Percentiles rank a stretch among this genome's conserved stretches.
phyloP scores from a whole-genome alignment of 2,113 vertebrate species.

The Sialia sialis region DNA sequence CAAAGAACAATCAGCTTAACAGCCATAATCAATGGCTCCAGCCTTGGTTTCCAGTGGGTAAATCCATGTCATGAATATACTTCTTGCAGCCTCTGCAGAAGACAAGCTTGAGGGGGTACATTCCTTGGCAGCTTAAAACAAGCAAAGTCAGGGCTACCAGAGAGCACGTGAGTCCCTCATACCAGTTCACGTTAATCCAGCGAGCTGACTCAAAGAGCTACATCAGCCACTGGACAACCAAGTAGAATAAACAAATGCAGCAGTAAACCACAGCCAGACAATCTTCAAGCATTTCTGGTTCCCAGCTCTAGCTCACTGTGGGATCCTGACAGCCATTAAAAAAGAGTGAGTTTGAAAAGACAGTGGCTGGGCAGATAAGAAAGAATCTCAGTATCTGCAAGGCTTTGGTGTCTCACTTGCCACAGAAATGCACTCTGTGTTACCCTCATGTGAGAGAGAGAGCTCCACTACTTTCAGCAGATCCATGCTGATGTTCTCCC shows the following conservation, averaged over 20 bases:
- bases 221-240: not conserved
- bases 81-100: not conserved
- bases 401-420: not conserved
- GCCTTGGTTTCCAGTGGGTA: not conserved
- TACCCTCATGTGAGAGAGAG: not conserved
- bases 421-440: rapidly evolving
- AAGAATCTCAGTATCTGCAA: not conserved
- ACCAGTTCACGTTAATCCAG: not conserved
- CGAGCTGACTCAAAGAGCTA: not conserved
- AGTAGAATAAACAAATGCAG: not conserved
- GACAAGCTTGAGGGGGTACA: not conserved
- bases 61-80: not conserved
- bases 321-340: not conserved
- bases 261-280: not conserved
- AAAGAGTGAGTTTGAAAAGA: not conserved
- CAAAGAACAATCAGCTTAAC: not conserved
- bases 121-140: not conserved
- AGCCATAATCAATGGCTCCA: not conserved
- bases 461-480: not conserved
- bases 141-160: not conserved
- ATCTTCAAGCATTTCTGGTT: not conserved
- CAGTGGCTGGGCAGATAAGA: not conserved
- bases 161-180: not conserved
- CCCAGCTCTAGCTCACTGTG: not conserved
- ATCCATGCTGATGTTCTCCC: not conserved